A percentile compares a stretch with the other conserved stretches of the same genome.
Conservation (phyloP, 2,113 vertebrate genomes). For the Podilymbus podiceps region DNA sequence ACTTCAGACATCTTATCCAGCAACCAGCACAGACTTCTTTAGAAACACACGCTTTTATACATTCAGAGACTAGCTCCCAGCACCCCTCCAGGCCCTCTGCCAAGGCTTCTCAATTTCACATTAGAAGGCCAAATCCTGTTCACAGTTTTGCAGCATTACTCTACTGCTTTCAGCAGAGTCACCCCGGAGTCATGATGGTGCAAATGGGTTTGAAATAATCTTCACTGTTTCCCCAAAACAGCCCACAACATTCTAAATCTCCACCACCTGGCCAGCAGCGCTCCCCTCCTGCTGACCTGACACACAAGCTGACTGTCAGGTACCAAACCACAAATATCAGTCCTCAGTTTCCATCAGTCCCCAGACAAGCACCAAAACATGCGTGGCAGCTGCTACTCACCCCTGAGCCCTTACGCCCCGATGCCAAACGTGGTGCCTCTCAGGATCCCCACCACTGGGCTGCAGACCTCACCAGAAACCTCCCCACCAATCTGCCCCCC, state of each 20-base stretch:
- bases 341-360: background rate
- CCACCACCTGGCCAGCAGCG: background rate
- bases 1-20: background rate
- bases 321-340: background rate
- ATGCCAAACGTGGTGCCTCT: too few relatives aligned
- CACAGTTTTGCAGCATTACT: background rate
- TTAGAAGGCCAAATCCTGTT: background rate
- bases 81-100: background rate
- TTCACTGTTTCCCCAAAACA: background rate
- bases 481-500: background rate
- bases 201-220: background rate
- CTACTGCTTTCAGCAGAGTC: background rate
- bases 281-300: background rate
- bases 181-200: background rate
- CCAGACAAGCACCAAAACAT: background rate
- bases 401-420: background rate
- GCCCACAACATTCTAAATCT: background rate
- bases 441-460: too few relatives aligned
- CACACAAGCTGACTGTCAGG: background rate
- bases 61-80: background rate
- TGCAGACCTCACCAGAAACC: background rate
- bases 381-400: background rate
- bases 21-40: background rate
- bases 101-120: background rate
- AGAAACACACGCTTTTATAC: background rate